Evolutionary conservation across 2,113 vertebrate species (phyloP).

Genomic region (Gymnarchus niloticus): DNA sequence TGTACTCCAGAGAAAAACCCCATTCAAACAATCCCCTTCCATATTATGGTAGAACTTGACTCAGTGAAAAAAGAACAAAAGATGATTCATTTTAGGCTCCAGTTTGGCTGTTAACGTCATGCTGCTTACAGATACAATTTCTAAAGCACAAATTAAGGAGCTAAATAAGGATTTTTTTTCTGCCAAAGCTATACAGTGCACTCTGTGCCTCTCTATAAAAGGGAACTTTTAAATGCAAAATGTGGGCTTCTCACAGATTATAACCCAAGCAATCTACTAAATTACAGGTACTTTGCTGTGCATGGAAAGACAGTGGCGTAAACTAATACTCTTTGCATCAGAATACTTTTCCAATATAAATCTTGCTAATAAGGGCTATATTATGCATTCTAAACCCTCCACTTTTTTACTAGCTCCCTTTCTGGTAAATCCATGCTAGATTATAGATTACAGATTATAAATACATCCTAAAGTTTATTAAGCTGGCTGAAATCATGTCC

Average conservation of each 20-base stretch:
- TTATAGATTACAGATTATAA: constrained; percentile 1
- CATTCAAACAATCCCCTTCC: not conserved
- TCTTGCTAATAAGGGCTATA: not conserved
- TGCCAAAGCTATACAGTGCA: not conserved
- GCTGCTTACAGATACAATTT: not conserved
- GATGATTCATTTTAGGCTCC: not conserved
- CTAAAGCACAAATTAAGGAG: not conserved
- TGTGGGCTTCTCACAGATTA: not conserved
- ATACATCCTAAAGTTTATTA: not conserved
- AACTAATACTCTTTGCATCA: not conserved
- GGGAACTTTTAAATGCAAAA: not conserved
- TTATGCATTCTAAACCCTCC: not conserved
- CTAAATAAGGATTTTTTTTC: not conserved
- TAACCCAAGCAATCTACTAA: not conserved
- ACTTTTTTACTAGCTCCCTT: not conserved
- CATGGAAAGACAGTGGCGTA: not conserved
- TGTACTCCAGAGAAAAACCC: not conserved
- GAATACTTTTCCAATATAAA: not conserved
- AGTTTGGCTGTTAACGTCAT: not conserved
- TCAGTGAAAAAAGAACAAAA: not conserved
- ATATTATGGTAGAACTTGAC: not conserved
- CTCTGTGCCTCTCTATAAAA: not conserved
- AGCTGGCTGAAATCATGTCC: not conserved
- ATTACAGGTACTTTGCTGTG: not conserved
- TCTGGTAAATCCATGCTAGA: not conserved